Evolutionary conservation across 2,797 vertebrate species (phyloP).

Genomic region (Cirrhinus mrigala): DNA sequence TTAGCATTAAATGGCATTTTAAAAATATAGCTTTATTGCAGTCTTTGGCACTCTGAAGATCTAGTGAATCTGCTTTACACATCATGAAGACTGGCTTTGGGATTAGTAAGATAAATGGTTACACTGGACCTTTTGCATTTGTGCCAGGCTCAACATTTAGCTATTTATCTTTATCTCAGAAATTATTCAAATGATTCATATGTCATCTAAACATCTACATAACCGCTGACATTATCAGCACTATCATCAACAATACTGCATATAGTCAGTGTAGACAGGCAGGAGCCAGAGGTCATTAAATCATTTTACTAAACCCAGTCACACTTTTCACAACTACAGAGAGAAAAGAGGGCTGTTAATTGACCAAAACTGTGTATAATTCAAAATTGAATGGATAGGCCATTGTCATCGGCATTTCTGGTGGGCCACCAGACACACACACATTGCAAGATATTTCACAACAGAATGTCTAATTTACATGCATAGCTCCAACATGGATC

Average conservation of each 20-base stretch:
- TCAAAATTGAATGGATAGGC: background rate
- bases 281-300: background rate
- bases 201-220: slow-evolving; percentile 16
- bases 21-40: background rate
- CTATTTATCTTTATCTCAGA: slow-evolving; percentile 5
- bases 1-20: background rate
- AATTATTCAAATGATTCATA: slow-evolving; percentile 30
- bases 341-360: background rate
- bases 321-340: background rate
- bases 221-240: background rate
- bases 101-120: background rate
- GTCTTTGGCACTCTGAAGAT: background rate
- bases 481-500: slow-evolving; percentile 6
- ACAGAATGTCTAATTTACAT: slow-evolving; percentile 31
- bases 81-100: background rate
- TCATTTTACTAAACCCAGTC: background rate
- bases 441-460: background rate
- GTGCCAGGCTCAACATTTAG: slow-evolving; percentile 15
- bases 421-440: background rate
- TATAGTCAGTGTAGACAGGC: background rate
- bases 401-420: background rate
- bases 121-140: background rate
- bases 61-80: background rate
- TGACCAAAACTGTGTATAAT: background rate
- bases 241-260: background rate